Evolutionary conservation across 2,888 invertebrate species (phyloP).

Genomic region (Hypomecis atomaria): DNA sequence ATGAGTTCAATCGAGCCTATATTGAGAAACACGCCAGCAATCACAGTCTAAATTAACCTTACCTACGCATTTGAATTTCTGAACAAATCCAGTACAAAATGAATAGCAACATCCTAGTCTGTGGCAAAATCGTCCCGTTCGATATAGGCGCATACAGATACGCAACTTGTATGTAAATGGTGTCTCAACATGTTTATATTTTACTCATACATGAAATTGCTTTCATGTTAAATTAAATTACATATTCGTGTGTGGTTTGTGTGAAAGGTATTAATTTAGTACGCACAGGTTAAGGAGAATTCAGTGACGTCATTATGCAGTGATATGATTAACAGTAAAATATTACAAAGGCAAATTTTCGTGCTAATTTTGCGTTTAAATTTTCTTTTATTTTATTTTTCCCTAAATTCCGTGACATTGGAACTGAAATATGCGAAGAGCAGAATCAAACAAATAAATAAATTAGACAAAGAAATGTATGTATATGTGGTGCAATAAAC

Average conservation of each 20-base stretch:
- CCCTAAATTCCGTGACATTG: too few relatives aligned
- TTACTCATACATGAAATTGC: slow-evolving; percentile 73
- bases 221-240: slow-evolving; percentile 77
- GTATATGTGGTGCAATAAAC: too few relatives aligned
- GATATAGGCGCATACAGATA: slow-evolving; percentile 9
- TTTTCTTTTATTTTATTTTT: too few relatives aligned
- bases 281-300: slow-evolving; percentile 39
- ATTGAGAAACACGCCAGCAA: slow-evolving; percentile 1
- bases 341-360: too few relatives aligned
- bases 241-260: slow-evolving; percentile 70
- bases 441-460: too few relatives aligned
- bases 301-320: slow-evolving; percentile 43
- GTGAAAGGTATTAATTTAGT: slow-evolving; percentile 54
- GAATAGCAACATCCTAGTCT: slow-evolving; percentile 2
- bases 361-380: too few relatives aligned
- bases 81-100: background rate
- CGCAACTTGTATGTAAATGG: slow-evolving; percentile 26
- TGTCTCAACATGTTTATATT: slow-evolving; percentile 57
- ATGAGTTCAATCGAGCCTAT: background rate
- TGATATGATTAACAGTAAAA: too few relatives aligned
- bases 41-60: slow-evolving; percentile 12
- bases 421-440: too few relatives aligned
- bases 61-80: background rate
- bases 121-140: slow-evolving; percentile 8
- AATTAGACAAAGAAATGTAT: too few relatives aligned